Percentiles rank a stretch among this genome's conserved stretches.
These are phyloP conservation scores for Pica pica DNA, from an alignment of 2,113 vertebrate species.

Conservation along the genomic window DNA sequence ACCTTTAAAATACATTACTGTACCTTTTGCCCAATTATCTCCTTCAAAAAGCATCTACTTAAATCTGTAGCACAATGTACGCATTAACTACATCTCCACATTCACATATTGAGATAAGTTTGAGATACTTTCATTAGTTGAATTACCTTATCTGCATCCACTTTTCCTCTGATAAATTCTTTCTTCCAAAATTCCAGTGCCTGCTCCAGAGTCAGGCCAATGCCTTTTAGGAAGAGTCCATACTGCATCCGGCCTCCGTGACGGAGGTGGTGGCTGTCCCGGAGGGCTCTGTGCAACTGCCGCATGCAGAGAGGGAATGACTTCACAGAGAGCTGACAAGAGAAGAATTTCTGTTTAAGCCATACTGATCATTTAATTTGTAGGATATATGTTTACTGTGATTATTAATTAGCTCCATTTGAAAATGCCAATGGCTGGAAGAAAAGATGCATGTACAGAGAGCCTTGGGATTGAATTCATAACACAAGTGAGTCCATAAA, in stretches of 20 bases:
- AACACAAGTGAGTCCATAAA: background rate
- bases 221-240: constrained; percentile 93
- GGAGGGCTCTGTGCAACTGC: constrained; percentile 86
- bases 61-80: background rate
- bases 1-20: background rate
- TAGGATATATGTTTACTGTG: background rate
- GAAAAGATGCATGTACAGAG: background rate
- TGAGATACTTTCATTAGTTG: background rate
- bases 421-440: background rate
- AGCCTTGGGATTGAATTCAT: background rate
- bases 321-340: constrained; percentile 81
- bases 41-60: background rate
- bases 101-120: background rate
- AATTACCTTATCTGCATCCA: constrained; percentile 94
- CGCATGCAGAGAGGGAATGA: constrained; percentile 95
- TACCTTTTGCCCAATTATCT: background rate
- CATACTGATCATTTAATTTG: background rate
- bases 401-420: background rate
- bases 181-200: constrained; percentile 95
- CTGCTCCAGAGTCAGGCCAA: constrained; percentile 92
- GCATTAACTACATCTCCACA: background rate
- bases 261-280: constrained; percentile 91
- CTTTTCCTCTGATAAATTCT: constrained; percentile 90
- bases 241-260: constrained; percentile 97
- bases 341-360: background rate